Evolutionary conservation across 2,113 vertebrate genomes (phyloP).

Genomic region (Lutjanus erythropterus): DNA sequence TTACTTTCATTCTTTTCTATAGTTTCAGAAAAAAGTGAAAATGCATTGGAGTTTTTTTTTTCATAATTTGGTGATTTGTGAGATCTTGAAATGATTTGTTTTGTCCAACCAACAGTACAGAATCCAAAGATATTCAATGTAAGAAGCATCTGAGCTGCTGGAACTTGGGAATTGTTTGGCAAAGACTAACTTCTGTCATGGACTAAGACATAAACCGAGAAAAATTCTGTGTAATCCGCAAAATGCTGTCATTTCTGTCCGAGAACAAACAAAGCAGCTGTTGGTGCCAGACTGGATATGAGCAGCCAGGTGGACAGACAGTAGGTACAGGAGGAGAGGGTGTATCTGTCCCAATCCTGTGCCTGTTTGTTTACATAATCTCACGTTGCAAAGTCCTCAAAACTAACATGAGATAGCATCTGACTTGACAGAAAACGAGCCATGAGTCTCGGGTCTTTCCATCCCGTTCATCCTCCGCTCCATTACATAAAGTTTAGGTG

Average conservation of each 20-base stretch:
- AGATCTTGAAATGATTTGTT: background rate
- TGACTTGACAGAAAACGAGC: slow-evolving; percentile 8
- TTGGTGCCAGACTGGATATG: slow-evolving; percentile 13
- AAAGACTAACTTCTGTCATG: background rate
- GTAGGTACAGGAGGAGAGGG: slow-evolving; percentile 2
- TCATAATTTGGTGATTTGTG: background rate
- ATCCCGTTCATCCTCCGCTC: slow-evolving; percentile 12
- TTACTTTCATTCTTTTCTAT: no score
- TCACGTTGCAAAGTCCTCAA: background rate
- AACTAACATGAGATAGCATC: background rate
- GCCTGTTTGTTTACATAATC: background rate
- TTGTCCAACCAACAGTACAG: background rate
- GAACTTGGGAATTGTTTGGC: background rate
- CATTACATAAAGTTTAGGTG: slow-evolving; percentile 34
- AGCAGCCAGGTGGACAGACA: slow-evolving; percentile 38
- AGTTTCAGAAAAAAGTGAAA: background rate
- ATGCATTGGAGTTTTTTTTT: no score
- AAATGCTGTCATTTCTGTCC: slow-evolving; percentile 6
- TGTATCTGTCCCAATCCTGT: slow-evolving; percentile 23
- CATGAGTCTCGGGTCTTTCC: background rate
- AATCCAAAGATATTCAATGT: background rate
- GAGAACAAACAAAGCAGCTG: slow-evolving; percentile 37
- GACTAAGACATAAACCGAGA: background rate
- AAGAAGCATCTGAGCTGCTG: background rate
- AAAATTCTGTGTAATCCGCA: background rate